A percentile compares a stretch with the other conserved stretches of the same genome.
Evolutionary conservation across 1,140 invertebrate genomes (phyloP).

Genomic region (Zaprionus africanus): DNA sequence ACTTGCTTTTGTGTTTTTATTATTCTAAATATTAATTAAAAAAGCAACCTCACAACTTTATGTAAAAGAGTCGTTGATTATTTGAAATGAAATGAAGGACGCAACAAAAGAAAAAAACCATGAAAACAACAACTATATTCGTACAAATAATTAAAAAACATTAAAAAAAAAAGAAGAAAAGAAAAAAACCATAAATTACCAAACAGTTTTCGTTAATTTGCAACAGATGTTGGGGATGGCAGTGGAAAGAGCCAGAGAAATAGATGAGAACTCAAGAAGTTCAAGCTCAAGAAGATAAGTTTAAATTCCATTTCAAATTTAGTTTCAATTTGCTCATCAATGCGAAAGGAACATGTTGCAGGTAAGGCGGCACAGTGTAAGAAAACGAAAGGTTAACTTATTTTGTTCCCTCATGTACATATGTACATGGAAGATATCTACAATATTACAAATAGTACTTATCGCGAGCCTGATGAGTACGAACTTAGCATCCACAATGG

Average conservation of each 20-base stretch:
- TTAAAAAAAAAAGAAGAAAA: slow-evolving; percentile 34
- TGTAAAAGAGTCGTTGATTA: slow-evolving; percentile 60
- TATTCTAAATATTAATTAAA: slow-evolving; percentile 18
- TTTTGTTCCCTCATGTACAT: neutral
- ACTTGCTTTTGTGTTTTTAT: slow-evolving; percentile 12
- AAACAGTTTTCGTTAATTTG: slow-evolving; percentile 25
- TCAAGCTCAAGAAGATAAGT: slow-evolving; percentile 22
- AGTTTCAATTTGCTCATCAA: slow-evolving; percentile 17
- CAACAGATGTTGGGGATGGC: slow-evolving; percentile 33
- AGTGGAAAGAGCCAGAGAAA: neutral
- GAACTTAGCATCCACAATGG: slow-evolving; percentile 6
- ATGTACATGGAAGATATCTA: slow-evolving; percentile 29
- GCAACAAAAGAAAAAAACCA: slow-evolving; percentile 50
- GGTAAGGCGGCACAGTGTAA: slow-evolving; percentile 15
- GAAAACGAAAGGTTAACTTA: neutral
- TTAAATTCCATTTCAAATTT: neutral
- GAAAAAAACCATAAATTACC: slow-evolving; percentile 47
- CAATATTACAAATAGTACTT: slow-evolving; percentile 34
- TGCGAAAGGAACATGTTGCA: slow-evolving; percentile 13
- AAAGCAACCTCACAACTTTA: slow-evolving; percentile 40
- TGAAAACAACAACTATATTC: slow-evolving; percentile 73
- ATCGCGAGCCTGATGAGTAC: slow-evolving; percentile 4
- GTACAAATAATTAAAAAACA: slow-evolving; percentile 59
- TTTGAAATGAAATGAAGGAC: slow-evolving; percentile 58
- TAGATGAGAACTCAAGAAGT: neutral